Evolutionary conservation across 2,888 invertebrate genomes (phyloP), one percentile per base, ranked within the genome.

Genomic region (Drosophila barbarae): DNA sequence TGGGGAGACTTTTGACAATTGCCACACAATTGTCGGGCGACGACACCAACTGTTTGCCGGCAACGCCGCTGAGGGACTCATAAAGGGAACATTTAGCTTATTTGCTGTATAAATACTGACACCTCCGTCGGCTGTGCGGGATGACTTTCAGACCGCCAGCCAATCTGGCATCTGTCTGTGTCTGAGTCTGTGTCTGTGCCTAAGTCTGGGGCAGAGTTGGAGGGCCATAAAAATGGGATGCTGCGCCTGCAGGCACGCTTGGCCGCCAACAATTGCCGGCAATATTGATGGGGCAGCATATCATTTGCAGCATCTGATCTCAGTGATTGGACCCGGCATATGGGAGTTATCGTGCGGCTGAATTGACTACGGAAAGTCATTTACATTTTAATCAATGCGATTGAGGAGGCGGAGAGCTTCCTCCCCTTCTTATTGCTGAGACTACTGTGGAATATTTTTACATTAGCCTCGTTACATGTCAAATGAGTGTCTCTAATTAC

Each of bases 11-110:
- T 86, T 85, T 86, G 81, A 85, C 86, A 86, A 86, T 86, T 86
- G 86, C 85, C 86, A 76, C 77, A 82, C 86, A 86, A 81, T 84
- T 86, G 83, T 84, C 81, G 77, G 69, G 65, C 72, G 72, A 72
- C 72, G 74, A 72, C 67, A 38, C 46, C 66, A 49, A 58, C 51
- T 64, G 60, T 32, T 63, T 73, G 79, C 71, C 56, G 70, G 64
- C 68, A 61, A 67, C 36, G 30, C 35, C n/a, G 71, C 67, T 73
- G 69, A 64, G 81, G 78, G 72, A 81, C 70, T 75, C 81, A 78
- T 79, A 79, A 79, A 81, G 75, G 71, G 72, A 77, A 75, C 75
- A 74, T 74, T 77, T 81, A 74, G 78, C 79, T 81, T 79, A 81
- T 79, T 79, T 79, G 81, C 78, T 75, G 75, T 74, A 78, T 79